phyloP scores from a whole-genome alignment of 2,113 vertebrate genomes.

The Sisor rabdophorus region DNA sequence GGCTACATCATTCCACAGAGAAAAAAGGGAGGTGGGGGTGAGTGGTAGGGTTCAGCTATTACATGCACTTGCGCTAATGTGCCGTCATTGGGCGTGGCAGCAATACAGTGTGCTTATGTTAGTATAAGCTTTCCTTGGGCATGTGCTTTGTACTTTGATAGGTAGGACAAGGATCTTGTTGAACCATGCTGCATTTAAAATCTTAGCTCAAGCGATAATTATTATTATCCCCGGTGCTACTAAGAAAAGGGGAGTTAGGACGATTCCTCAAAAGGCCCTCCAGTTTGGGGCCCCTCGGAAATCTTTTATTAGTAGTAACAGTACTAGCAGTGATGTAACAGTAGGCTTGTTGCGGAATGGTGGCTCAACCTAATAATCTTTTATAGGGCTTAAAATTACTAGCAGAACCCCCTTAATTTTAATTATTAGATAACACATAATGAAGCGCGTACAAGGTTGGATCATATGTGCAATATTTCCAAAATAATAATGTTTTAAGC shows the following conservation, averaged over 20 bases:
- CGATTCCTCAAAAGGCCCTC: too few relatives aligned
- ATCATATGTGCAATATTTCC: background rate
- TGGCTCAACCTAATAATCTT: too few relatives aligned
- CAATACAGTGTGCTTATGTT: background rate
- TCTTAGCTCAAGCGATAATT: background rate
- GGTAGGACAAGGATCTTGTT: background rate
- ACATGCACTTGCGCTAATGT: constrained; percentile 6
- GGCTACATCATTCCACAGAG: constrained; percentile 20
- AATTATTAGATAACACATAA: too few relatives aligned
- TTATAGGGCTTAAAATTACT: too few relatives aligned
- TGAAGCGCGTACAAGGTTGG: background rate
- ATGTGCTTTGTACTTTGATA: background rate
- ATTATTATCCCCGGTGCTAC: background rate
- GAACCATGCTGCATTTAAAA: background rate
- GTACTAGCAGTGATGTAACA: too few relatives aligned
- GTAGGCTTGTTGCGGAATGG: too few relatives aligned
- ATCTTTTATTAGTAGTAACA: too few relatives aligned
- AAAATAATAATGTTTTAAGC: too few relatives aligned
- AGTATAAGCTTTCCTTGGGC: background rate
- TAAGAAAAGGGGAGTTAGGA: too few relatives aligned
- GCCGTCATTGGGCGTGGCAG: constrained; percentile 30
- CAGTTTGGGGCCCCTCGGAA: too few relatives aligned
- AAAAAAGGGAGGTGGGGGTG: background rate
- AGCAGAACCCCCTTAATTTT: too few relatives aligned
- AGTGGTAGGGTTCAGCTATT: constrained; percentile 8